Base-by-base conservation (phyloP, 2,888 invertebrate genomes). In the Altica lythri region DNA sequence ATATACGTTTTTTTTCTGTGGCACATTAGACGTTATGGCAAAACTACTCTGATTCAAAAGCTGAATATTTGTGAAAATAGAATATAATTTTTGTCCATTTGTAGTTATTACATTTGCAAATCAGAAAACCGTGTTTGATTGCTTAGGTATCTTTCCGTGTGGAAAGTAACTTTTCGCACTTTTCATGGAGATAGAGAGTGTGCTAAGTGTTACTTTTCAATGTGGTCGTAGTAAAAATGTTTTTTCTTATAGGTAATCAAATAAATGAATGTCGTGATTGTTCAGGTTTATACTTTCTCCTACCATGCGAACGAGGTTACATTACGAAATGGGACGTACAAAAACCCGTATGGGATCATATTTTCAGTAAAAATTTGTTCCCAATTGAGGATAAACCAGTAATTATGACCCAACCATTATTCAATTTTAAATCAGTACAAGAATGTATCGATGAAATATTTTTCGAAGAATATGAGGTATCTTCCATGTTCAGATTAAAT, bases 211-310 rank as follows among this genome's bases (percentile, higher is more conserved):
- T n/a, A n/a, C n/a, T n/a, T n/a, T n/a, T n/a, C n/a, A n/a, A n/a
- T n/a, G n/a, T n/a, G n/a, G n/a, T n/a, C n/a, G n/a, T n/a, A n/a
- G n/a, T n/a, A n/a, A n/a, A n/a, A n/a, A n/a, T n/a, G n/a, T n/a
- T 17, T 27, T 29, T 12, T 27, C 2, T 27, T n/a, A 2, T 27
- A 43, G 97, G 90, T 0, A 86, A 89, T 68, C 97, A 99, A 79
- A 89, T 99, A 10, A 92, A 97, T 57, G 97, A 98, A 65, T 98
- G 98, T 72, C 83, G 95, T 17, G 99, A 99, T 73, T 89, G 93
- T 1, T 95, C 97, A 0, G 94, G 96, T 0, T 78, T 99, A 1
- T 99, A 89, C 75, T 99, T 93, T 72, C 87, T 96, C 47, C 78
- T 97, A 47, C 92, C 97, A 0, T 95, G 92, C 72, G 95, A 98